These are phyloP conservation scores for Ptyas mucosa DNA, from an alignment of 2,113 vertebrate species.

Conservation along the genomic window DNA sequence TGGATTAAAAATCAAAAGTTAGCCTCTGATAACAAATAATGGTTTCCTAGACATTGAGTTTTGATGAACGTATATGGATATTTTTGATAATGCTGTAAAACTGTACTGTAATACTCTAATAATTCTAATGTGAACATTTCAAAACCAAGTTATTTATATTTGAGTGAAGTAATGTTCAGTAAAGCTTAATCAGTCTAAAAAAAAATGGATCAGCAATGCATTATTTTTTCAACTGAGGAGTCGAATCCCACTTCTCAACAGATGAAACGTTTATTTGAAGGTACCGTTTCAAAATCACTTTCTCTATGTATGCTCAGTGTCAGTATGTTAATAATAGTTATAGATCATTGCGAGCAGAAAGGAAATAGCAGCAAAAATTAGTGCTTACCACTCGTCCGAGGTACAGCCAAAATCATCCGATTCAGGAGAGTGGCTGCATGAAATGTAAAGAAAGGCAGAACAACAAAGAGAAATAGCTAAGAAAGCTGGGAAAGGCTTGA, in stretches of 20 bases:
- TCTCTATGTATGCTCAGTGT: not conserved
- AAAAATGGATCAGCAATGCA: not conserved
- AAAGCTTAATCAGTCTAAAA: not conserved
- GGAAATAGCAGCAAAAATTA: constrained; percentile 27
- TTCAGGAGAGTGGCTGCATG: constrained; percentile 88
- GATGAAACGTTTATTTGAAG: not conserved
- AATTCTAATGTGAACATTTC: not conserved
- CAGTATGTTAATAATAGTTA: constrained; percentile 18
- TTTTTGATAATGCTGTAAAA: not conserved
- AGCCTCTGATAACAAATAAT: not conserved
- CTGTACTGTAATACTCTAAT: not conserved
- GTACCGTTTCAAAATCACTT: not conserved
- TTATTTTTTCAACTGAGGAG: not conserved
- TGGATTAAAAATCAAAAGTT: not conserved
- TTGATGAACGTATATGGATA: not conserved
- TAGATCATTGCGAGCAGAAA: not conserved
- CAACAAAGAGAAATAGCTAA: constrained; percentile 61
- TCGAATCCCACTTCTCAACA: not conserved
- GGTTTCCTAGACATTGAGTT: not conserved
- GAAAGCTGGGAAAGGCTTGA: constrained; percentile 55
- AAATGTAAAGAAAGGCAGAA: constrained; percentile 63
- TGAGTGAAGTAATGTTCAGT: not conserved
- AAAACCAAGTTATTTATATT: not conserved
- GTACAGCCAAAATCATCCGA: constrained; percentile 90
- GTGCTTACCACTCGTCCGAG: constrained; percentile 92